Base-by-base conservation (phyloP, 2,113 vertebrate genomes). In the Lipophrys pholis region DNA sequence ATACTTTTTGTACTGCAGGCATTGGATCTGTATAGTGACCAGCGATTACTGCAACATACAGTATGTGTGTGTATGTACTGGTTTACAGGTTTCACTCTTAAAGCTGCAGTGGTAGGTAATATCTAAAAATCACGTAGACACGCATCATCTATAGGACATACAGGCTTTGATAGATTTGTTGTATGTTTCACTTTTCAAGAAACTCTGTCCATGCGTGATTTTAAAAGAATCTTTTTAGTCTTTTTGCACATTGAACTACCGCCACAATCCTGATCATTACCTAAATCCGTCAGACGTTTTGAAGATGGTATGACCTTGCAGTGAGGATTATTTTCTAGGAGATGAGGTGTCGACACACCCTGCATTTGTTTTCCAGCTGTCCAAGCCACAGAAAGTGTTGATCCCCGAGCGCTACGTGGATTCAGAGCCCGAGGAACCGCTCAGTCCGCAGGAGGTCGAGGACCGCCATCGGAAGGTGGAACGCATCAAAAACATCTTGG, bases 321-420 rank as follows among this genome's bases (percentile, higher is more conserved):
- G 21, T 30, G 21, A 30, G 21, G 21, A 30, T 30, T 30, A 30
- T 30, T 30, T 30, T 30, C 2, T 4, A 30, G 21, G 2, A 30
- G 21, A 4, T 30, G 4, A 30, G 4, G 21, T 30, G 21, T 30
- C 21, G 21, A 30, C 21, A 30, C 21, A 4, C 21, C 21, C 21
- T 30, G 4, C 50, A 0, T 80, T 6, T 81, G 2, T 75, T 59
- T 58, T 63, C 7, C 69, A 99, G 98, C 87, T 99, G 11, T 95
- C 96, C 73, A 97, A 94, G 79, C 97, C 98, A 14, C 93, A 96
- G 86, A 99, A 98, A 79, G 97, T 99, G 73, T 80, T 94, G 50
- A 97, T 99, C 85, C 97, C 97, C 0, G 97, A 99, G 83, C 95
- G 97, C 9, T 99, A 99, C 0, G 83, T 98, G 86, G 97, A 99